Base-by-base conservation (phyloP, 2,797 vertebrate genomes). In the Rhyacichthys aspro region DNA sequence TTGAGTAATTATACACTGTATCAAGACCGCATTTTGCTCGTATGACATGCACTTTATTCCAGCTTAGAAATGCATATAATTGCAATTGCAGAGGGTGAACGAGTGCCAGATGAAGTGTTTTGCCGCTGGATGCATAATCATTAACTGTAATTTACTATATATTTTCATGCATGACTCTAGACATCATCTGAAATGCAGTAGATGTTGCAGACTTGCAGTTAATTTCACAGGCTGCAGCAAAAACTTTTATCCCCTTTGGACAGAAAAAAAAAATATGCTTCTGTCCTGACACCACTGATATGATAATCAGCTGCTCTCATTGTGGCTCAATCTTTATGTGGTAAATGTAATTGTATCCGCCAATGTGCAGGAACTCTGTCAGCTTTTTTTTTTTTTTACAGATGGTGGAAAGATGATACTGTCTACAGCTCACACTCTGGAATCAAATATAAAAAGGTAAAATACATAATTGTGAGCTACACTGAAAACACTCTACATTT, bases 261-360 rank as follows among this genome's bases (percentile, higher is more conserved):
- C 15, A 41, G 12, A 15, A 54, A 2, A 23, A 11, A 33, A 43
- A 43, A 19, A n/a, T n/a, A n/a, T 0, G 8, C 3, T 74, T 70
- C 19, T 60, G 18, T 62, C 63, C 69, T 63, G 50, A 78, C 57
- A 58, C 55, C 36, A 12, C 33, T 69, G 72, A 72, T 74, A 70
- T 81, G 63, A 71, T 67, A 79, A 81, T 86, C 55, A 81, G 55
- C 72, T 75, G 65, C 57, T 57, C 28, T 18, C 54, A 17, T 15
- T 60, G 37, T 58, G 32, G 48, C 49, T 49, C 63, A 43, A 43
- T 63, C 56, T 59, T 64, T 72, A 28, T 28, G 57, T 60, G 63
- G 11, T 67, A 15, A 41, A 55, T 9, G 14, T 46, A 17, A 18
- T 19, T 56, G 28, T 33, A 38, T 36, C 14, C 28, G 33, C 43